Evolutionary conservation across 2,113 vertebrate genomes (phyloP).

Genomic region (Sander lucioperca): DNA sequence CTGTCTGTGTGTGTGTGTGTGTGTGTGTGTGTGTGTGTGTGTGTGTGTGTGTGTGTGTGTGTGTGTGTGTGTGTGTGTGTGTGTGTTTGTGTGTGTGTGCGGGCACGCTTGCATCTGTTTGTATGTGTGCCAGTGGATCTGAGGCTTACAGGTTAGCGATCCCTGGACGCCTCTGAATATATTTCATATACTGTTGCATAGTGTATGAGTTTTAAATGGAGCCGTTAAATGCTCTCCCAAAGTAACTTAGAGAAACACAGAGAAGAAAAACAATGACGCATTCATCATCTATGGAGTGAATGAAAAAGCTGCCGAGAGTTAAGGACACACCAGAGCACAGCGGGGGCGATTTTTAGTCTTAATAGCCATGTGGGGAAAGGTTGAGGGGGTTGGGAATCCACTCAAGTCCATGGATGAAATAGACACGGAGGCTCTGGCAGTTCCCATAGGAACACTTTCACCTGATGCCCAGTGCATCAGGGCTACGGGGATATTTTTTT

Average conservation of each 20-base stretch:
- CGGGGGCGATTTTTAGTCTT: slow-evolving; percentile 59
- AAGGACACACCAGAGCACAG: slow-evolving; percentile 57
- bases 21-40: slow-evolving; percentile 36
- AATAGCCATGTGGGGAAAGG: slow-evolving; percentile 43
- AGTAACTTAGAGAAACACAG: slow-evolving; percentile 54
- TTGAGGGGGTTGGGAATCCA: slow-evolving; percentile 56
- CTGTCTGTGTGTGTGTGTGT: slow-evolving; percentile 46
- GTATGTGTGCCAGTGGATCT: slow-evolving; percentile 42
- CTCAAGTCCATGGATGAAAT: slow-evolving; percentile 61
- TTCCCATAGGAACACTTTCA: slow-evolving; percentile 75
- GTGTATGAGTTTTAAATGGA: slow-evolving; percentile 51
- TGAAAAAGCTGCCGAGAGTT: slow-evolving; percentile 40
- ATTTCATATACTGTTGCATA: slow-evolving; percentile 47
- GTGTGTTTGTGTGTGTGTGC: slow-evolving; percentile 33
- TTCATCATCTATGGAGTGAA: slow-evolving; percentile 48
- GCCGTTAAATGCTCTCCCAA: slow-evolving; percentile 54
- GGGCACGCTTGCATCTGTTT: neutral
- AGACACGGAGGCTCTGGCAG: slow-evolving; percentile 43
- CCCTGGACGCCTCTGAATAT: slow-evolving; percentile 58
- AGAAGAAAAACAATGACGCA: slow-evolving; percentile 62
- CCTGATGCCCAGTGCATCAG: slow-evolving; percentile 21
- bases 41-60: slow-evolving; percentile 30
- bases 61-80: slow-evolving; percentile 38
- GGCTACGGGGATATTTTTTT: neutral
- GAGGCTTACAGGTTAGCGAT: slow-evolving; percentile 63